These are phyloP conservation scores for Cephonodes hylas DNA, from an alignment of 2,888 invertebrate genomes.

Conservation along the genomic window DNA sequence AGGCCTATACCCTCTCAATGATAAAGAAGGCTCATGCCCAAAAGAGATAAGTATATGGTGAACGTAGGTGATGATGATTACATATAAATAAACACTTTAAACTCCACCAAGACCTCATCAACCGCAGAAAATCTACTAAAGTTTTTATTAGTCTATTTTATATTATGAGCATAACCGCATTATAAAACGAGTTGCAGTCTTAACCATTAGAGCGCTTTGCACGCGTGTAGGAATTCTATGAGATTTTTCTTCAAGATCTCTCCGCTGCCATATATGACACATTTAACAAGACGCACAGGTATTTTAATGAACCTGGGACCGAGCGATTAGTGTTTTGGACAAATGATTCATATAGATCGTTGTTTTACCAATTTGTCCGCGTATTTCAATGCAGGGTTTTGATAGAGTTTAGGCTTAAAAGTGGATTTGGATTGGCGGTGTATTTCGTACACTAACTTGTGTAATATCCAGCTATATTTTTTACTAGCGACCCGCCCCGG, in stretches of 20 bases:
- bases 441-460: too few species aligned
- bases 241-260: neutral
- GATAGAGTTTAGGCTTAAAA: neutral
- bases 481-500: too few species aligned
- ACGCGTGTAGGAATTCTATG: neutral
- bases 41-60: too few species aligned
- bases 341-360: neutral
- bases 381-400: neutral
- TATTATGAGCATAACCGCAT: neutral
- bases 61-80: too few species aligned
- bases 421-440: too few species aligned
- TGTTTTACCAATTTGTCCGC: neutral
- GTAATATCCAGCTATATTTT: too few species aligned
- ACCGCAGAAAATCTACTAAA: too few species aligned
- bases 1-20: too few species aligned
- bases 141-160: too few species aligned
- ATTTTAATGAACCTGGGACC: neutral
- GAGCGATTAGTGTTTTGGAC: neutral
- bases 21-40: too few species aligned
- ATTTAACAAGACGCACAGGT: constrained; percentile 22
- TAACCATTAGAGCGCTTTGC: neutral
- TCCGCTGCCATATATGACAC: constrained; percentile 20
- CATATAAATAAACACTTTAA: too few species aligned
- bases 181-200: neutral
- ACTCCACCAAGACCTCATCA: too few species aligned